Base-by-base conservation (phyloP, 2,797 vertebrate genomes). In the Potorous gilbertii region DNA sequence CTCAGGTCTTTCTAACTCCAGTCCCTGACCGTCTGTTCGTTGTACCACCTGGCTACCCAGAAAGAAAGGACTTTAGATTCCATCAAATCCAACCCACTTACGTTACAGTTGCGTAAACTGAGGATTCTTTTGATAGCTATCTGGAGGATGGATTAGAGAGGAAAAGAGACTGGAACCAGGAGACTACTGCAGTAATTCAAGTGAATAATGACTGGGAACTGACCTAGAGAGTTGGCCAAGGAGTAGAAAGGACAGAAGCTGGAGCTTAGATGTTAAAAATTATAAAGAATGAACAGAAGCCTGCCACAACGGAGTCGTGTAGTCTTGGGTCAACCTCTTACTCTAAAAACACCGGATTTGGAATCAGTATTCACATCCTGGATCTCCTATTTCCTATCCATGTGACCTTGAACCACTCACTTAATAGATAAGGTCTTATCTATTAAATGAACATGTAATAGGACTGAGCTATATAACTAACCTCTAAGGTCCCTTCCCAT, bases 391-490 rank as follows among this genome's bases (percentile, higher is more conserved):
- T 56, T 31, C 93, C 55, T 1, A 13, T 29, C 34, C 3, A 16
- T 0, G 0, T 40, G 55, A 52, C 31, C 52, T 54, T 11, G 0
- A 9, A n/a, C 34, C 28, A 8, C 54, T 34, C 21, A 5, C 59
- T 4, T 21, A 55, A 13, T 52, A 52, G 52, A 52, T 52, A 21
- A n/a, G 8, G 74, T 46, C 40, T 87, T 21, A 27, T 24, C 62
- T 46, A 2, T 87, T 11, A 87, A 87, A 11, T 87, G 21, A 87
- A 87, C 21, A 87, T 46, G 40, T 87, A 2, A 87, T 81, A 81
- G 66, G 18, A 74, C 18, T 74, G n/a, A 40, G 34, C 40, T 1
- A 0, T 13, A 89, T 40, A 74, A 50, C 52, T 40, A 74, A 50
- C 52, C 55, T 46, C 0, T 0, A 46, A 55, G 10, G 24, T 28